Conservation (phyloP, 2,797 vertebrate species). For the Smutsia temminckii region DNA sequence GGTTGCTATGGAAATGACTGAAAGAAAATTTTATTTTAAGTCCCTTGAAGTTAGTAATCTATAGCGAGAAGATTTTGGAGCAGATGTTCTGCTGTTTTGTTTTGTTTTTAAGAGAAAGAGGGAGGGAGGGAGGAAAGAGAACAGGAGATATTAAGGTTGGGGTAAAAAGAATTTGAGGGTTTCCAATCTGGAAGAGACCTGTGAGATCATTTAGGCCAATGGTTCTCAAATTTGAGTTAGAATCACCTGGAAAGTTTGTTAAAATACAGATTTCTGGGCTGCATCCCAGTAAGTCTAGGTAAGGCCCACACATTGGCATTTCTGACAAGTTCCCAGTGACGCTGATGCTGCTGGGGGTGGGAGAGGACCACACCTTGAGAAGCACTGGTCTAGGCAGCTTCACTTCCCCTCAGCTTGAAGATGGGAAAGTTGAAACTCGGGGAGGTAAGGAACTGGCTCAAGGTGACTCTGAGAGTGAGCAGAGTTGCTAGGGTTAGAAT, state of each 20-base stretch:
- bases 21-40: slow-evolving; percentile 58
- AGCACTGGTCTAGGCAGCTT: neutral
- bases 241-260: neutral
- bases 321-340: neutral
- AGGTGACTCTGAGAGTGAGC: neutral
- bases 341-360: no score
- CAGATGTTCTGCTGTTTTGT: neutral
- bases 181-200: neutral
- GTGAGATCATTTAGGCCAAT: neutral
- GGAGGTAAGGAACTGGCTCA: neutral
- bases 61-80: neutral
- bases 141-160: neutral
- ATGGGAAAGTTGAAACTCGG: neutral
- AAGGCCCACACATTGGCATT: neutral
- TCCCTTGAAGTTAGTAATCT: slow-evolving; percentile 49
- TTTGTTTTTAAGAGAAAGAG: neutral
- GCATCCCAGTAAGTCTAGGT: neutral
- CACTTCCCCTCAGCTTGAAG: neutral
- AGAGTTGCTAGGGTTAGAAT: neutral
- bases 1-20: slow-evolving; percentile 65
- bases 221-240: neutral
- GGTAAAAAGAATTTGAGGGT: neutral
- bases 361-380: neutral
- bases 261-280: neutral
- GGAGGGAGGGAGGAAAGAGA: neutral